Percentiles rank a stretch among this genome's conserved stretches.
phyloP scores from a whole-genome alignment of 1,140 invertebrate genomes.

The Drosophila ficusphila region DNA sequence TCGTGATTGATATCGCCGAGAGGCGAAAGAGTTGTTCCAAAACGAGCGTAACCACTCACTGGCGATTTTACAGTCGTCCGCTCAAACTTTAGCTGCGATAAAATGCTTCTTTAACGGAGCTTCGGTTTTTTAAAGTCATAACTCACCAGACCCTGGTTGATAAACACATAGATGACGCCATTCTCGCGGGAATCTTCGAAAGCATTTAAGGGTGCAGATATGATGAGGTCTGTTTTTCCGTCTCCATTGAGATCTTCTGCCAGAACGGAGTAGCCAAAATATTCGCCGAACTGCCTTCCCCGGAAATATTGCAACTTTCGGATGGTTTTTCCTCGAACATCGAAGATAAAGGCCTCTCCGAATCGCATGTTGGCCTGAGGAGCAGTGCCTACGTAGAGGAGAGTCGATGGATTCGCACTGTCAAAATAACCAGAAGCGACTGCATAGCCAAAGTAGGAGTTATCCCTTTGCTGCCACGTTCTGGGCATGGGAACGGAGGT shows the following conservation, averaged over 20 bases:
- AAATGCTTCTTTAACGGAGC: background rate
- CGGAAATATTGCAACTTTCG: slow-evolving; percentile 65
- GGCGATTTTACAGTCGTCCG: slow-evolving; percentile 55
- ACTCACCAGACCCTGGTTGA: slow-evolving; percentile 85
- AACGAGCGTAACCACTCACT: slow-evolving; percentile 84
- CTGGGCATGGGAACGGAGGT: no score
- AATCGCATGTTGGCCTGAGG: slow-evolving; percentile 75
- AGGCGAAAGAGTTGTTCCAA: slow-evolving; percentile 86
- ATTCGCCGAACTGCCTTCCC: slow-evolving; percentile 89
- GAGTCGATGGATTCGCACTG: slow-evolving; percentile 42
- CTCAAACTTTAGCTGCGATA: slow-evolving; percentile 73
- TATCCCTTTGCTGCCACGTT: slow-evolving; percentile 56
- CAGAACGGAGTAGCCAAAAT: slow-evolving; percentile 90
- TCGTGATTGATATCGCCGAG: slow-evolving; percentile 89
- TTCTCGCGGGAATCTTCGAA: slow-evolving; percentile 85
- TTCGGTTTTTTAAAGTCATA: background rate
- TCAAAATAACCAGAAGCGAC: slow-evolving; percentile 77
- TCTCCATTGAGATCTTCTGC: slow-evolving; percentile 90
- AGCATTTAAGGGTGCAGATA: slow-evolving; percentile 90
- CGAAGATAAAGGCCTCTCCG: slow-evolving; percentile 77
- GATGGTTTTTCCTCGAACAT: slow-evolving; percentile 51
- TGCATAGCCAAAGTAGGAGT: slow-evolving; percentile 80
- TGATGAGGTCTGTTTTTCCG: slow-evolving; percentile 89
- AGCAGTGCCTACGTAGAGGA: slow-evolving; percentile 75
- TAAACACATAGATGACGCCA: slow-evolving; percentile 87